Base-by-base conservation (phyloP, 2,113 vertebrate species). In the Thunnus thynnus region DNA sequence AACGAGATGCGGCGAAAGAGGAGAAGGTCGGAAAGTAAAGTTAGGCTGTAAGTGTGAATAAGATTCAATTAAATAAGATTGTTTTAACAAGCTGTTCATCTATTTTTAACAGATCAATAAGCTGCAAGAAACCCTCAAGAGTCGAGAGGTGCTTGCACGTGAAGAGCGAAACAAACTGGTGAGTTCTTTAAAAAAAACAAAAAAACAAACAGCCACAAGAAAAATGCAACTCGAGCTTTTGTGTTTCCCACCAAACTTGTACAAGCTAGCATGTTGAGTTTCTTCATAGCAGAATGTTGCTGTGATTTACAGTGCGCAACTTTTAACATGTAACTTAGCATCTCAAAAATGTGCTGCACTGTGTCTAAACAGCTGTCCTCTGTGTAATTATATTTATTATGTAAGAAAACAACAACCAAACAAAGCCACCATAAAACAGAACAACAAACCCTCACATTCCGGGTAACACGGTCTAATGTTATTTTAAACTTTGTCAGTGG, bases 121-220 rank as follows among this genome's bases (percentile, higher is more conserved):
- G 80, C 89, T 97, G 75, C 95, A 96, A 83, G 89, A 94, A 60
- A 84, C 92, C 10, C 75, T 96, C 11, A 77, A 22, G 80, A 91
- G 86, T 56, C 90, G 95, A 79, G 94, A 94, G 62, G 82, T 86
- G n/a, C 74, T 84, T 72, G 92, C 91, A 3, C 89, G 88, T 76
- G 91, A 95, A 8, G 94, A 97, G 64, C 94, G 89, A 56, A 89
- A 93, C 47, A 88, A 93, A 79, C 54, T 96, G 95, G 96, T 96
- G 66, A 90, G 89, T 87, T 78, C 13, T 41, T 61, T 64, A 30
- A 30, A 30, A 18, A 32, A 84, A 55, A 68, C 55, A 18, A 22
- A 57, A 58, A 20, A 41, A 63, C 61, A 44, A 22, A 44, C 41
- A 27, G 16, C 77, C 25, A 80, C 68, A 70, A 56, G 22, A 82